Conservation (phyloP, 2,797 vertebrate genomes). For the Leuciscus waleckii region DNA sequence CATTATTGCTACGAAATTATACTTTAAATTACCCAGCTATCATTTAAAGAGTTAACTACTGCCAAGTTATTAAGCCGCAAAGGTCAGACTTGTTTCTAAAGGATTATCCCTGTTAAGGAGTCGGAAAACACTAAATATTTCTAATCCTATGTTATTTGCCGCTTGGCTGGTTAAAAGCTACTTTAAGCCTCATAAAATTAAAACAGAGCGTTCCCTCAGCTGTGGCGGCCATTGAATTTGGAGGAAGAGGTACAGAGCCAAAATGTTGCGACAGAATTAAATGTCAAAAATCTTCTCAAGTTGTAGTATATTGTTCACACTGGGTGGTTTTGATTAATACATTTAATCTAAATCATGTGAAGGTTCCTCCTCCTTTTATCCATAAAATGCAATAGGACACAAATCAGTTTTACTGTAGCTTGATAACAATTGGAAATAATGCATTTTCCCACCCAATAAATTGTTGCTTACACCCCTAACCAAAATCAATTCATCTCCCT, state of each 20-base stretch:
- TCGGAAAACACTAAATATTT: conserved; percentile 99
- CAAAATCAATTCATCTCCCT: conserved; percentile 99
- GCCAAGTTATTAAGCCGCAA: conserved; percentile 71
- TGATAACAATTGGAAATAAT: conserved; percentile 99
- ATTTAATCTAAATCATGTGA: conserved; percentile 98
- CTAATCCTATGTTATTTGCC: conserved; percentile 97
- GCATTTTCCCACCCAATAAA: conserved; percentile 99
- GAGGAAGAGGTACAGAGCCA: conserved; percentile 90
- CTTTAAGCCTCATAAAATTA: conserved; percentile 98
- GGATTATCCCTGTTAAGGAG: conserved; percentile 90
- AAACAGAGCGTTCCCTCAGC: conserved; percentile 89
- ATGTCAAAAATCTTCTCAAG: conserved; percentile 99
- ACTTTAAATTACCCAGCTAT: conserved; percentile 59
- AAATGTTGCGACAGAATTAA: conserved; percentile 99
- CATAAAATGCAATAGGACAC: conserved; percentile 99
- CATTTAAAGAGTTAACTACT: conserved; percentile 60
- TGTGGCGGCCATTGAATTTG: conserved; percentile 91
- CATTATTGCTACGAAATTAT: conserved; percentile 54
- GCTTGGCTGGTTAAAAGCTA: conserved; percentile 98
- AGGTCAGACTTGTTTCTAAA: conserved; percentile 83
- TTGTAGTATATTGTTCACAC: conserved; percentile 99
- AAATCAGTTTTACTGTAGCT: conserved; percentile 98
- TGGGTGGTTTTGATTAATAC: conserved; percentile 98
- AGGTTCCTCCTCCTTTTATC: conserved; percentile 95
- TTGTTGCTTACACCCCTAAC: conserved; percentile 99